These are phyloP conservation scores for Podiceps cristatus DNA, from an alignment of 2,113 vertebrate species.

Conservation along the genomic window DNA sequence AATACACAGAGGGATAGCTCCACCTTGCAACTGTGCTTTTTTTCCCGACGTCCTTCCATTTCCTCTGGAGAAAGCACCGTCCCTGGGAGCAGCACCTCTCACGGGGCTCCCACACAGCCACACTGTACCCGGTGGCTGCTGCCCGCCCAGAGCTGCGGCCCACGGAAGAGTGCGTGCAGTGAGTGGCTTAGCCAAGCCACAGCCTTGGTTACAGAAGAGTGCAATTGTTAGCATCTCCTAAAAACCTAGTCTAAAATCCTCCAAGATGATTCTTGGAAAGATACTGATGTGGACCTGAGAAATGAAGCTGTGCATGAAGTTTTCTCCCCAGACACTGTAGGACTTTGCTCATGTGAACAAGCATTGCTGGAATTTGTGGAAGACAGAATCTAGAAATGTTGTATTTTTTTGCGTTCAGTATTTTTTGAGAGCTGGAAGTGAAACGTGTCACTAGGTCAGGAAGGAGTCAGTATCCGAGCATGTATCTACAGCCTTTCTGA, in stretches of 20 bases:
- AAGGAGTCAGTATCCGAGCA: neutral
- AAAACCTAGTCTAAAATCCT: neutral
- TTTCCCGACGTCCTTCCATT: neutral
- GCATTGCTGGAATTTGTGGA: neutral
- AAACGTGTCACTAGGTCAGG: neutral
- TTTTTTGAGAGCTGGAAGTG: neutral
- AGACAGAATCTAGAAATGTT: neutral
- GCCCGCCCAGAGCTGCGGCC: neutral
- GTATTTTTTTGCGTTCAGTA: neutral
- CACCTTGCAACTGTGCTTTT: neutral
- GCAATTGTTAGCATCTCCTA: neutral
- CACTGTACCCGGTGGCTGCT: neutral
- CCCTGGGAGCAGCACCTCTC: neutral
- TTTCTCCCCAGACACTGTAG: neutral
- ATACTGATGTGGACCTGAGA: neutral
- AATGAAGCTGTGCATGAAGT: neutral
- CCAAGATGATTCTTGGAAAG: neutral
- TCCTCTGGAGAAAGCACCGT: neutral
- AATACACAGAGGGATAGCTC: neutral
- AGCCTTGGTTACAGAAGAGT: neutral
- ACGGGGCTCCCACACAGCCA: neutral
- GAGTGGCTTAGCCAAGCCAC: neutral
- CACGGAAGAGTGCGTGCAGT: rapidly evolving
- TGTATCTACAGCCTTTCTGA: neutral
- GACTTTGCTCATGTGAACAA: neutral